Base-by-base conservation (phyloP, 1,140 invertebrate genomes). In the Odontomachus brunneus region DNA sequence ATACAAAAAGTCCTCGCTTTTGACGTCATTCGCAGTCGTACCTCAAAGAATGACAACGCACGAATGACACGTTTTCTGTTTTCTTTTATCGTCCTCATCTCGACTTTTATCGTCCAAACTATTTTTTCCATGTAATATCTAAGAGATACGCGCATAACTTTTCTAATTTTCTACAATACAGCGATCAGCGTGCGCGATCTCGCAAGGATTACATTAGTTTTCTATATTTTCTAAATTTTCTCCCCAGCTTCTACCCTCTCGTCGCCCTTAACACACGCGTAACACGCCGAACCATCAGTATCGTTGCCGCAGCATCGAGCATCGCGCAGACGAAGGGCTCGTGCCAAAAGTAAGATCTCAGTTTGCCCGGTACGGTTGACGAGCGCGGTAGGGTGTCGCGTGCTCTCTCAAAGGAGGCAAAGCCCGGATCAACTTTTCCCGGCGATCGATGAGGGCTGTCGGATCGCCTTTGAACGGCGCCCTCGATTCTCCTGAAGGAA, bases 401-500 rank as follows among this genome's bases (percentile, higher is more conserved):
- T 19, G 17, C 57, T 48, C 49, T 82, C 24, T 82, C 72, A 75
- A 82, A 76, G 60, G 59, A 62, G 24, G 53, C 49, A 83, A 83
- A 83, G 62, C 74, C 48, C 62, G 44, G 82, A 83, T 76, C 81
- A 86, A 86, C 66, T 85, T 84, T 76, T 80, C 53, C 26, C 57
- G 19, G 38, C 71, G 78, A 88, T 87, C 86, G 86, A 88, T 87
- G 75, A 71, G 76, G 71, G 72, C 9, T 44, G 38, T 65, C 57
- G 86, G 65, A 85, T 85, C 78, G 72, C 74, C 72, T 83, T 84
- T 69, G 71, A 67, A 67, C 59, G 72, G 44, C 62, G 53, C 55
- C 57, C 72, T 84, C 82, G 86, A 88, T 78, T 88, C 86, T 83
- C 60, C 57, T 48, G 83, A 24, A 82, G 87, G 73, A 83, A 88